A percentile compares a stretch with the other conserved stretches of the same genome.
Evolutionary conservation across 2,113 vertebrate species (phyloP).

Genomic region (Hystrix cristata): DNA sequence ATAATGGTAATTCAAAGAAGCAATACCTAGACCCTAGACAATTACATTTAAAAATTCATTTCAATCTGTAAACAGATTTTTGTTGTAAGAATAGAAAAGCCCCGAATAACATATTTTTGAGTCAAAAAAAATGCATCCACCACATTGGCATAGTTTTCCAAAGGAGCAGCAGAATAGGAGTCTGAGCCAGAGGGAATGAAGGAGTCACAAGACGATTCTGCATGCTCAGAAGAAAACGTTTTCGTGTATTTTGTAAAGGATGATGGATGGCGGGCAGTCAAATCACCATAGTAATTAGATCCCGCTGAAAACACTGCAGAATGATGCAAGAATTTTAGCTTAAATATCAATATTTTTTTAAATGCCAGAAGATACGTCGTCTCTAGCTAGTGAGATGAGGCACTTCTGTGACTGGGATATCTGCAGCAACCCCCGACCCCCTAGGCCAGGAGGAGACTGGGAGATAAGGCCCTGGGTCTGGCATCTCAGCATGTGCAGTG

Average conservation of each 20-base stretch:
- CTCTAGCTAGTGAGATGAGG: background rate
- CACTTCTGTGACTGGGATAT: background rate
- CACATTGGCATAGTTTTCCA: background rate
- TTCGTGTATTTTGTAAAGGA: background rate
- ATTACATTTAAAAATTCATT: background rate
- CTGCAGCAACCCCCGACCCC: too few species aligned
- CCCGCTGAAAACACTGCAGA: background rate
- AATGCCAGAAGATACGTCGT: background rate
- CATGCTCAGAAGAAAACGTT: background rate
- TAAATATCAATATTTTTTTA: background rate
- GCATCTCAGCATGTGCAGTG: rapidly evolving
- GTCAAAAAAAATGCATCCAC: too few species aligned
- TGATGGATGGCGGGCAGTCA: background rate
- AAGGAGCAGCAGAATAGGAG: background rate
- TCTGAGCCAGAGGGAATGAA: too few species aligned
- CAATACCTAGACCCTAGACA: background rate
- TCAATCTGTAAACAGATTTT: background rate
- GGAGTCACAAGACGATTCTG: background rate
- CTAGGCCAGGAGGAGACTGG: rapidly evolving
- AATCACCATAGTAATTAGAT: background rate
- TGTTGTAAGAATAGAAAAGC: background rate
- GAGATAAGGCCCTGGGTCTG: background rate
- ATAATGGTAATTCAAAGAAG: background rate
- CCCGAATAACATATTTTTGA: background rate
- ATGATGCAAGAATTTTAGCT: background rate